Conservation (phyloP, 1,140 invertebrate species). For the Cryptotermes secundus region DNA sequence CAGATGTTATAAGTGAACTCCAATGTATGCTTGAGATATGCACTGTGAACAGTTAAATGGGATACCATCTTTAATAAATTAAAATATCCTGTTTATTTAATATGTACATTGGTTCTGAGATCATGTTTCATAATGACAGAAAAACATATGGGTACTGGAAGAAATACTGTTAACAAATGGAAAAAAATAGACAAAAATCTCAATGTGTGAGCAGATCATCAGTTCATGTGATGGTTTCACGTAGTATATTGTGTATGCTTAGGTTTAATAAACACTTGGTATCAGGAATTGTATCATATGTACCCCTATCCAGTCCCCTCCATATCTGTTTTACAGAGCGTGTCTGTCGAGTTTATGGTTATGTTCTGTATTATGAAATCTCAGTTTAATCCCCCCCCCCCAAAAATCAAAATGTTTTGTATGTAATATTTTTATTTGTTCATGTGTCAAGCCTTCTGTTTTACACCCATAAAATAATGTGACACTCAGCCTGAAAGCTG, state of each 20-base stretch:
- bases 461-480: too few species aligned
- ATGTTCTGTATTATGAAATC: too few species aligned
- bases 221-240: not conserved
- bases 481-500: too few species aligned
- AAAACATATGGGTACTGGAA: not conserved
- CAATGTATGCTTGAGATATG: not conserved
- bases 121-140: not conserved
- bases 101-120: not conserved
- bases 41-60: not conserved
- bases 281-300: not conserved
- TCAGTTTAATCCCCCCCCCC: too few species aligned
- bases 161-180: not conserved
- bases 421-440: too few species aligned
- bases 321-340: too few species aligned
- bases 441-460: too few species aligned
- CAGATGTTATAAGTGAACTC: not conserved
- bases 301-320: too few species aligned
- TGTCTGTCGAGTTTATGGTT: too few species aligned
- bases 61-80: not conserved
- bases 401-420: too few species aligned
- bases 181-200: not conserved
- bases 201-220: not conserved
- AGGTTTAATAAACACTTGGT: not conserved
- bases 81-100: not conserved
- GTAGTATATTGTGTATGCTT: not conserved